Percentiles rank a stretch among this genome's conserved stretches.
Conservation (phyloP, 2,113 vertebrate species). For the Pseudorectes ferrugineus region DNA sequence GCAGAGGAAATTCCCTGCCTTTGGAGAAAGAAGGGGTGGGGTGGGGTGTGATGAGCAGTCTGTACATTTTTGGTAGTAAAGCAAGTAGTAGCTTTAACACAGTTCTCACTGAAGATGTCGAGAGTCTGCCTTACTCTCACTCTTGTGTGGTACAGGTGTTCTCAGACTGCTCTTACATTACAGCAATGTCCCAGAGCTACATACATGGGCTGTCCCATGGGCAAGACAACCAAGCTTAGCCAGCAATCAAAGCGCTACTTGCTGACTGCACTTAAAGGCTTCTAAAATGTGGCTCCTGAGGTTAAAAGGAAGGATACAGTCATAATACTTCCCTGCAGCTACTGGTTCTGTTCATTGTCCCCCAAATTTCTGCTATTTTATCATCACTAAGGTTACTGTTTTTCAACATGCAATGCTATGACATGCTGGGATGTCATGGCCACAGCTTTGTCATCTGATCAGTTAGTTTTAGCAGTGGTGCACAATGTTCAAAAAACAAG, state of each 20-base stretch:
- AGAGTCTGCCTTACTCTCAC: neutral
- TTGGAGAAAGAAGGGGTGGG: neutral
- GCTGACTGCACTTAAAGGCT: neutral
- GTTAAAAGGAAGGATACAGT: neutral
- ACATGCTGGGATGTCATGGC: neutral
- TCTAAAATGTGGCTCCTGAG: neutral
- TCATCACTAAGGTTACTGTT: neutral
- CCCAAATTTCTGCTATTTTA: neutral
- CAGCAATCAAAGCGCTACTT: neutral
- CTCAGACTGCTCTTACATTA: neutral
- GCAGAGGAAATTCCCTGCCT: neutral
- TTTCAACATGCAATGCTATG: neutral
- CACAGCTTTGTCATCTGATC: neutral
- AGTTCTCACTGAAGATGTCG: rapidly evolving
- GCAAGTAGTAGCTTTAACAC: neutral
- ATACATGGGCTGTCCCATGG: rapidly evolving
- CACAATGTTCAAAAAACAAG: neutral
- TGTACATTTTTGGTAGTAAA: neutral
- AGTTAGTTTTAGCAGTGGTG: neutral
- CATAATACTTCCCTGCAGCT: neutral
- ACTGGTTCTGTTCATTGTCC: neutral
- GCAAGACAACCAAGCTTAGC: neutral
- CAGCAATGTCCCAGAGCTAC: rapidly evolving
- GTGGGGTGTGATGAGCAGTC: too few relatives aligned
- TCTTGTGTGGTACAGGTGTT: neutral